Evolutionary conservation across 2,888 invertebrate species (phyloP), one percentile per base, ranked within the genome.

Genomic region (Gnatocerus cornutus): DNA sequence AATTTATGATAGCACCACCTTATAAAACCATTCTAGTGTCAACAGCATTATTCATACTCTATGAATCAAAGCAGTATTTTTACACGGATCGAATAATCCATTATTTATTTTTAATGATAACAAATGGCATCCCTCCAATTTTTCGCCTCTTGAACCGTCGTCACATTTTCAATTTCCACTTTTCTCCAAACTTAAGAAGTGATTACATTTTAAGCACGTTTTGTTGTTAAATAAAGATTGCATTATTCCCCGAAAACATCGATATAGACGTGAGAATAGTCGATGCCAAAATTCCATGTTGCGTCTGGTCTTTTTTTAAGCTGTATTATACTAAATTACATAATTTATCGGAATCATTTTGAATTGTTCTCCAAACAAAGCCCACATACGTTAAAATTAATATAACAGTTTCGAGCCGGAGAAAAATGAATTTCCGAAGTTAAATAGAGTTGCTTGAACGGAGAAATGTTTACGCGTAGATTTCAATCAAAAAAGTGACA

Each of bases 121-220:
- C 10, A 39, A 39, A 58, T 58, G 59, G 45, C 59, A 45, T 14
- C 30, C 13, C 13, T 59, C 59, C 46, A 59, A 59, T 27, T 56
- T 43, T 21, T 56, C 43, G n/a, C 4, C 9, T 58, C 10, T 21
- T 56, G 41, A 43, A n/a, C n/a, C n/a, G n/a, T n/a, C 29, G 27
- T 56, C 50, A 50, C 8, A 29, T 33, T 21, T 39, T 55, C 10
- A 43, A 21, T 10, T 8, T 21, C 21, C 6, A 7, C 10, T 53
- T 10, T 53, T 13, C 30, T 13, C 33, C 30, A 30, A 7, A 33
- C n/a, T 33, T 33, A 12, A 6, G 5, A 12, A 29, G 13, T 10
- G 4, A 21, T 58, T 43, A 13, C 7, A 43, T 29, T 21, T 29
- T 1, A 43, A 9, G 41, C 56, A 58, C 56, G 56, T 43, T 58